phyloP scores from a whole-genome alignment of 2,113 vertebrate species.

The Paracanthobrama guichenoti region DNA sequence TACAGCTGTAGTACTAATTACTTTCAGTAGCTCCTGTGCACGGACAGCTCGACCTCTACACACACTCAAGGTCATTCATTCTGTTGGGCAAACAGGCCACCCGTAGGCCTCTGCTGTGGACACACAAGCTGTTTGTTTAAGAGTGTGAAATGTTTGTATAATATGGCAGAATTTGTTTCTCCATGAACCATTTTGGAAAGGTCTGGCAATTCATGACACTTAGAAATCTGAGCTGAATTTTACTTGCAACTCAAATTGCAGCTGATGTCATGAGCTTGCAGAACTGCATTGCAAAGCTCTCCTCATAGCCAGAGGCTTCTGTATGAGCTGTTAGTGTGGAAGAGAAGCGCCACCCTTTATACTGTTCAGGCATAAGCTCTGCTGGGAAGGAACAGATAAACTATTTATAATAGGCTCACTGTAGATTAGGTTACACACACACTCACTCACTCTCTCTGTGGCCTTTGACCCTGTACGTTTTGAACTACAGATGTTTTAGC shows the following conservation, averaged over 20 bases:
- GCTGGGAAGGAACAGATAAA: slow-evolving; percentile 25
- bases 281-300: not conserved
- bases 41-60: not conserved
- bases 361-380: slow-evolving; percentile 15
- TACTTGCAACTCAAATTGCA: not conserved
- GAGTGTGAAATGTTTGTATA: not conserved
- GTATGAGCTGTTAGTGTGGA: not conserved
- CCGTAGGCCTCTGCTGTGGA: not conserved
- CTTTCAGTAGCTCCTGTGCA: not conserved
- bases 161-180: not conserved
- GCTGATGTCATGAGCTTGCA: not conserved
- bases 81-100: not conserved
- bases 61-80: not conserved
- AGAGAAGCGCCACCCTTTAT: not conserved
- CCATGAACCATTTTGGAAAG: not conserved
- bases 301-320: not conserved
- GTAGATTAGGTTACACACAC: slow-evolving; percentile 41
- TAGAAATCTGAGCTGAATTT: not conserved
- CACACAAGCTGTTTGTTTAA: not conserved
- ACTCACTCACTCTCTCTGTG: not conserved
- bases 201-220: not conserved
- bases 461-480: slow-evolving; percentile 9
- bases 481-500: not conserved
- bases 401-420: slow-evolving; percentile 55
- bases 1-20: not conserved